Evolutionary conservation across 2,888 invertebrate species (phyloP).

Genomic region (Lasioglossum malachurum): DNA sequence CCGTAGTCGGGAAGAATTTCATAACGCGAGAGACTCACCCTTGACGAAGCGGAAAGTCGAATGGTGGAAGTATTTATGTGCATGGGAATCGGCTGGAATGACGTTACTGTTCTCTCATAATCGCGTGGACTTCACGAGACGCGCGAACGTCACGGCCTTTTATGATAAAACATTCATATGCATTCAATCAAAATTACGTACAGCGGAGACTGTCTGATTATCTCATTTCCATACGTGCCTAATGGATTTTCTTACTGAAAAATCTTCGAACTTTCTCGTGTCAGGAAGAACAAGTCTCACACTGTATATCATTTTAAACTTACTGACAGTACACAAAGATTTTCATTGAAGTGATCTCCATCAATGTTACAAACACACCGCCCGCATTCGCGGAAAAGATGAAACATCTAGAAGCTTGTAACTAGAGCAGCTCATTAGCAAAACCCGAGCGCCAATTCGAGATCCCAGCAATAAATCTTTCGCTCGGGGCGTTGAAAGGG

Average conservation of each 20-base stretch:
- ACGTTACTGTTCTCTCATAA: slow-evolving; percentile 66
- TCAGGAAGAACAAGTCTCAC: not conserved
- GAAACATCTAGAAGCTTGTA: not conserved
- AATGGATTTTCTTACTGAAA: not conserved
- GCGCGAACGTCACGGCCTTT: slow-evolving; percentile 34
- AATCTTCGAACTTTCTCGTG: slow-evolving; percentile 5
- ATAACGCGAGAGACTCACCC: slow-evolving; percentile 49
- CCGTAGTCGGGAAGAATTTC: slow-evolving; percentile 35
- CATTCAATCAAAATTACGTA: slow-evolving; percentile 30
- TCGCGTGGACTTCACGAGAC: slow-evolving; percentile 63
- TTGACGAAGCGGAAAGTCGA: slow-evolving; percentile 37
- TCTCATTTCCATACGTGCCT: slow-evolving; percentile 9
- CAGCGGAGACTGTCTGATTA: slow-evolving; percentile 16
- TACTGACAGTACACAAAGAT: not conserved
- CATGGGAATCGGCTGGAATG: slow-evolving; percentile 70
- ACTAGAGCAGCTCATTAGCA: not conserved
- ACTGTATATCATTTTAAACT: no score
- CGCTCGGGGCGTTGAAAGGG: slow-evolving; percentile 15
- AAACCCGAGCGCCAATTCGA: not conserved
- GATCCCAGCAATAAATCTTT: not conserved
- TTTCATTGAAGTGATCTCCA: not conserved
- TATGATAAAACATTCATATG: slow-evolving; percentile 47
- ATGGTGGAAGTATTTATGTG: slow-evolving; percentile 66
- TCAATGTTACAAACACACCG: no score
- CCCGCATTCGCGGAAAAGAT: no score